Conservation (phyloP, 2,888 invertebrate genomes). For the Lissocephala sabroskyi region DNA sequence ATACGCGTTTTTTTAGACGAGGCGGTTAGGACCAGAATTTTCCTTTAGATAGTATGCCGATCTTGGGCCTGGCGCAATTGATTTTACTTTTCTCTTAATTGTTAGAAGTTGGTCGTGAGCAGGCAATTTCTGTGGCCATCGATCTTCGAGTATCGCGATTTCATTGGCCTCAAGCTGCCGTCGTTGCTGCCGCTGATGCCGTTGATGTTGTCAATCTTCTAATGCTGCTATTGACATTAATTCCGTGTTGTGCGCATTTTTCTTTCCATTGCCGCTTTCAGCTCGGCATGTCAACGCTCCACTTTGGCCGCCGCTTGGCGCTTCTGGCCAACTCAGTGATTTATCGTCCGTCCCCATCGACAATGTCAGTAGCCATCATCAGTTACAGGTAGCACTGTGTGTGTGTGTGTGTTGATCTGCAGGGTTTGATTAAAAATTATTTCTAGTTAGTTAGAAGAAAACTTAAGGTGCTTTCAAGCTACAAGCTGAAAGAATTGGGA, state of each 20-base stretch:
- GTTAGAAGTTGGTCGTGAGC: slow-evolving; percentile 48
- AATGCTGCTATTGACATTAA: slow-evolving; percentile 56
- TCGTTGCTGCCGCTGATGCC: slow-evolving; percentile 12
- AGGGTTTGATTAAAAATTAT: too few species aligned
- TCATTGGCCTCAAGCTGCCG: neutral
- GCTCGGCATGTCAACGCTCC: slow-evolving; percentile 47
- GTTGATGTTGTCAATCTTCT: slow-evolving; percentile 41
- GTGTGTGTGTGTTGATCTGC: too few species aligned
- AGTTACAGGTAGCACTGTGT: too few species aligned
- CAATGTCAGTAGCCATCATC: too few species aligned
- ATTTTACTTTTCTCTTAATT: slow-evolving; percentile 31
- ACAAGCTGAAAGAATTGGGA: too few species aligned
- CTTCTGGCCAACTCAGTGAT: slow-evolving; percentile 34
- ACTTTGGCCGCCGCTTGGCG: slow-evolving; percentile 32
- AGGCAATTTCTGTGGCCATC: slow-evolving; percentile 19
- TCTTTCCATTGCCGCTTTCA: slow-evolving; percentile 30
- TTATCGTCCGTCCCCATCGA: too few species aligned
- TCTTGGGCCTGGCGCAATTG: too few species aligned
- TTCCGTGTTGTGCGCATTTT: slow-evolving; percentile 58
- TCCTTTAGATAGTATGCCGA: too few species aligned
- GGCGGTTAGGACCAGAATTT: too few species aligned
- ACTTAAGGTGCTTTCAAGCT: too few species aligned
- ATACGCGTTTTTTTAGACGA: too few species aligned
- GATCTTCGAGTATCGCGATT: neutral
- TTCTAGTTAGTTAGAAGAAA: too few species aligned